Evolutionary conservation across 1,140 invertebrate species (phyloP).

Genomic region (Odontomachus brunneus): DNA sequence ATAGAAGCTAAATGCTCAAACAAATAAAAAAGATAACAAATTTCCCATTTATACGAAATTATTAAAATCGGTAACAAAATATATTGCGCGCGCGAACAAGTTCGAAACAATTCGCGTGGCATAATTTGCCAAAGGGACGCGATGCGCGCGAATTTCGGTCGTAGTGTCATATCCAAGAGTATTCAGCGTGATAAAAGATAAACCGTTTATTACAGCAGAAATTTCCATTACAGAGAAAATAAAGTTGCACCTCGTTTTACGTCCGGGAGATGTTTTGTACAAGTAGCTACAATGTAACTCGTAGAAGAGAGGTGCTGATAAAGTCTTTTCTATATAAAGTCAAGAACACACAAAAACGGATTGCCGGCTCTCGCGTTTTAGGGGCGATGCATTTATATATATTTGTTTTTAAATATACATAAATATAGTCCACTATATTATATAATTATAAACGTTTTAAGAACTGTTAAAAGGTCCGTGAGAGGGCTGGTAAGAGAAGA

Average conservation of each 20-base stretch:
- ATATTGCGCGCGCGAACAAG: background rate
- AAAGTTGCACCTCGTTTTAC: slow-evolving; percentile 41
- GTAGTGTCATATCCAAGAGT: background rate
- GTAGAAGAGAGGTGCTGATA: slow-evolving; percentile 32
- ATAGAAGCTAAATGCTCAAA: too few species aligned
- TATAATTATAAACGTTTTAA: slow-evolving; percentile 75
- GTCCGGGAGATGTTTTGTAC: slow-evolving; percentile 32
- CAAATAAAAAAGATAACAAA: too few species aligned
- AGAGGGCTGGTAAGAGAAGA: slow-evolving; percentile 53
- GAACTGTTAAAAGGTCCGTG: slow-evolving; percentile 67
- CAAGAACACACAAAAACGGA: slow-evolving; percentile 36
- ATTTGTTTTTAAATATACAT: slow-evolving; percentile 79
- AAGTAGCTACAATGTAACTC: slow-evolving; percentile 49
- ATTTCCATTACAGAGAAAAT: slow-evolving; percentile 60
- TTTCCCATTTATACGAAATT: too few species aligned
- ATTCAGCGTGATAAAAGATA: slow-evolving; percentile 51
- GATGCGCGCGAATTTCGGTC: background rate
- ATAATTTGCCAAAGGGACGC: background rate
- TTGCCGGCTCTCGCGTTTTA: slow-evolving; percentile 49
- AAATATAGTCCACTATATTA: slow-evolving; percentile 77
- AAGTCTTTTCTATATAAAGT: slow-evolving; percentile 45
- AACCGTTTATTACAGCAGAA: slow-evolving; percentile 58
- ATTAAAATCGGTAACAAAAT: too few species aligned
- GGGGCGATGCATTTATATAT: slow-evolving; percentile 75
- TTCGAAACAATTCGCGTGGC: background rate